Conservation (phyloP, 2,113 vertebrate species). For the Leucopsar rothschildi region DNA sequence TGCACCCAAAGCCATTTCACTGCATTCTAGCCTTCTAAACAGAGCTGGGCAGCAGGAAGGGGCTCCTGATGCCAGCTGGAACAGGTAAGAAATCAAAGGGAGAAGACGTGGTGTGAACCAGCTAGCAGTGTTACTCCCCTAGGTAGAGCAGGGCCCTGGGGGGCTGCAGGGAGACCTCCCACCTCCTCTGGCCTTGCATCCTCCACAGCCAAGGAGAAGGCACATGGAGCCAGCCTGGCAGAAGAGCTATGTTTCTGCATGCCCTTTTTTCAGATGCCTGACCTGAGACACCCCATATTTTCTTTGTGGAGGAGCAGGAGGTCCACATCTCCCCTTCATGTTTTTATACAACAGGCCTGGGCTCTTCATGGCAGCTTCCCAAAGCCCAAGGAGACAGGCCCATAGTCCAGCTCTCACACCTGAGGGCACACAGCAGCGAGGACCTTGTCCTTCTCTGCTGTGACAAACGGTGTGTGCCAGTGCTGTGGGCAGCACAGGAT, state of each 20-base stretch:
- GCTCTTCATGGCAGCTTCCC: background rate
- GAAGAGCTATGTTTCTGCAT: background rate
- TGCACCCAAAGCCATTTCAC: background rate
- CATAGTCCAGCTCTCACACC: background rate
- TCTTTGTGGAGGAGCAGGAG: background rate
- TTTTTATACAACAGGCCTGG: background rate
- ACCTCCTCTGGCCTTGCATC: background rate
- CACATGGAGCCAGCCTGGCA: background rate
- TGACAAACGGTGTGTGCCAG: background rate
- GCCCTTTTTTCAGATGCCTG: background rate
- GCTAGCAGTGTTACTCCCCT: background rate
- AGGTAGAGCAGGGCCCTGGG: background rate
- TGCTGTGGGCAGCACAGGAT: background rate
- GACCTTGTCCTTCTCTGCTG: background rate
- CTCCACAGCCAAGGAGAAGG: background rate
- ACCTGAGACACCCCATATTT: background rate
- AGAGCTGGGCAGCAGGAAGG: background rate
- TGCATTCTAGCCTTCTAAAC: background rate
- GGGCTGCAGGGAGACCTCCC: background rate
- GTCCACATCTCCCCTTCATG: background rate
- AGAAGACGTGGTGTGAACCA: background rate
- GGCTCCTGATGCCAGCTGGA: background rate
- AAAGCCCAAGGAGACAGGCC: background rate
- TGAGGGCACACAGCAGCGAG: fast-evolving
- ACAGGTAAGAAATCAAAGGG: background rate